Conservation (phyloP, 2,797 vertebrate species). For the Brachyrhaphis roseni region DNA sequence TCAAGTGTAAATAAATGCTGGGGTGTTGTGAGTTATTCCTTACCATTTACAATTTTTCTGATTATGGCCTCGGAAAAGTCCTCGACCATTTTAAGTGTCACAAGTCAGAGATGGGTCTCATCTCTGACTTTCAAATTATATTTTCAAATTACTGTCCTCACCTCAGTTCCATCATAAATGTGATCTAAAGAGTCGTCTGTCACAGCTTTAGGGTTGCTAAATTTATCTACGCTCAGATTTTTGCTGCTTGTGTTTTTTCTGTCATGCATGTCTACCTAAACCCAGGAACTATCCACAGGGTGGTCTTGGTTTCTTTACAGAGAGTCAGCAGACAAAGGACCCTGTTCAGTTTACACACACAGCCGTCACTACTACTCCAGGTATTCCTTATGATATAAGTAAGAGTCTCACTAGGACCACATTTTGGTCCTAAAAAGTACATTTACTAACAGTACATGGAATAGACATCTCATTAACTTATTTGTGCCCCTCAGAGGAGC, state of each 20-base stretch:
- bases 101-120: neutral
- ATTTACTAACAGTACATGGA: neutral
- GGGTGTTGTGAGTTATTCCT: no score
- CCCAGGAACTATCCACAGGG: neutral
- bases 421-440: neutral
- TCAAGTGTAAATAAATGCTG: no score
- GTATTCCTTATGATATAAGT: conserved; percentile 42
- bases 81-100: neutral
- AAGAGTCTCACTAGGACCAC: no score
- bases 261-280: neutral
- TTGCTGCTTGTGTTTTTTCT: neutral
- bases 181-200: neutral
- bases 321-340: conserved; percentile 59
- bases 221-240: neutral
- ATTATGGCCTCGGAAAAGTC: no score
- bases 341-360: conserved; percentile 38
- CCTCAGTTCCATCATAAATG: neutral
- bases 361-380: conserved; percentile 66
- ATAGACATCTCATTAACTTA: neutral
- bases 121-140: neutral
- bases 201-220: neutral
- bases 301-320: conserved; percentile 45
- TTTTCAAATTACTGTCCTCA: neutral
- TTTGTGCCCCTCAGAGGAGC: conserved; percentile 60
- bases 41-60: no score